Evolutionary conservation across 2,113 vertebrate genomes (phyloP).

Genomic region (Chaetura pelagica): DNA sequence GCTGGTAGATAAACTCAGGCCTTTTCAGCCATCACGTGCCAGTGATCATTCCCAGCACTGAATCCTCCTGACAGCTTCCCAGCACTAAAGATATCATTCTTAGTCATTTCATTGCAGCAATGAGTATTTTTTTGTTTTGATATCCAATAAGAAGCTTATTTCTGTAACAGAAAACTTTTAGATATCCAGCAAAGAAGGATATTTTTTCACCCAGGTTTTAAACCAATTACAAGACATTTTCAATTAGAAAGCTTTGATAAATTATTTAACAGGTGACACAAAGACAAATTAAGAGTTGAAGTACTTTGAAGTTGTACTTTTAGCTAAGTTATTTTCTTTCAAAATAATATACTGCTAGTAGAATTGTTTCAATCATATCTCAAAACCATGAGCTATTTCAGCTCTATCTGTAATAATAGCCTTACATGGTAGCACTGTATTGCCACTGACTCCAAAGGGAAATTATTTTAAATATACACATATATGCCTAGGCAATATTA

Average conservation of each 20-base stretch:
- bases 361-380: not conserved
- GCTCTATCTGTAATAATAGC: not conserved
- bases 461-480: not conserved
- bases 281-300: not conserved
- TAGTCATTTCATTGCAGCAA: not conserved
- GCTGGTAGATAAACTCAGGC: not conserved
- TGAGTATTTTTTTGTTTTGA: not conserved
- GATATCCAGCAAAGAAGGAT: not conserved
- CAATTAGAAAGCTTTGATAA: not conserved
- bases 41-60: not conserved
- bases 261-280: not conserved
- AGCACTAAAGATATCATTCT: not conserved
- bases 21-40: not conserved
- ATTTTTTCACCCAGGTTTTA: not conserved
- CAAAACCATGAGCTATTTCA: not conserved
- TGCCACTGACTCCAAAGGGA: not conserved
- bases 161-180: not conserved
- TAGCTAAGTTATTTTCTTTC: not conserved
- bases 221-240: not conserved
- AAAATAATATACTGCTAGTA: not conserved
- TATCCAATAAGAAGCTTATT: not conserved
- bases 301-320: not conserved
- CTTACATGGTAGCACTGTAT: not conserved
- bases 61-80: not conserved
- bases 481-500: not conserved